Evolutionary conservation across 2,113 vertebrate genomes (phyloP).

Genomic region (human (Homo sapiens)): GRCh38 chr11:100045001-100045500

Average conservation of each 20-base stretch:
- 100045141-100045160: not conserved
- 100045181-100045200: not conserved
- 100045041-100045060: not conserved
- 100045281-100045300: not conserved
- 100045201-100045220: not conserved
- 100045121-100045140: not conserved
- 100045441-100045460: not conserved
- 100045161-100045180: not conserved
- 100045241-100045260: not conserved
- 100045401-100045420: not conserved
- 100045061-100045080: not conserved
- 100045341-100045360: not conserved
- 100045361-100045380: not conserved
- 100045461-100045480: not conserved
- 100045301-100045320: not conserved
- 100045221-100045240: not conserved
- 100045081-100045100: not conserved
- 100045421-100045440: not conserved
- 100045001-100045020: not conserved
- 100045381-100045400: not conserved
- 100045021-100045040: not conserved
- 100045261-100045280: constrained; percentile 1
- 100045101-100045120: not conserved
- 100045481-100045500: not conserved
- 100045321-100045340: not conserved